Percentiles rank a stretch among this genome's conserved stretches.
These are phyloP conservation scores for Caenorhabditis imperialis DNA, from an alignment of 2,888 invertebrate genomes.

Conservation along the genomic window DNA sequence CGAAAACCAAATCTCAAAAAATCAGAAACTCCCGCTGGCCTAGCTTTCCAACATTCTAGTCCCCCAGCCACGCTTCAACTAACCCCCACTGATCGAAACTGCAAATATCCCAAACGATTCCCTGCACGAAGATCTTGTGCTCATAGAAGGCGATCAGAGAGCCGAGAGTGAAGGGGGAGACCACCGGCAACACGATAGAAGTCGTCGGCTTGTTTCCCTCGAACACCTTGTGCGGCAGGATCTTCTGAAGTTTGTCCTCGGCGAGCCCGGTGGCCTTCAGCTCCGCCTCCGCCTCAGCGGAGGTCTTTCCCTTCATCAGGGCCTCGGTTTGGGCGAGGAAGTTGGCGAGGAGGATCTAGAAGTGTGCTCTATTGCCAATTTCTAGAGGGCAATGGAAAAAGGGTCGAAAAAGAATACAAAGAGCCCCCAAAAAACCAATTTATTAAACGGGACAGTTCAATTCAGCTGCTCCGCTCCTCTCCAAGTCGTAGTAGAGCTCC, in stretches of 20 bases:
- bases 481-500: too few relatives aligned
- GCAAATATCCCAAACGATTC: conserved; percentile 98
- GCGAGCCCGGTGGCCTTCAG: conserved; percentile 86
- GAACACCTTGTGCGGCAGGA: conserved; percentile 95
- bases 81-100: conserved; percentile 99
- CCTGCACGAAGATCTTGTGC: conserved; percentile 98
- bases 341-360: conserved; percentile 90
- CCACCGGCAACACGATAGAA: conserved; percentile 90
- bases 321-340: conserved; percentile 99
- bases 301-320: conserved; percentile 88
- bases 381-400: too few relatives aligned
- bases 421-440: too few relatives aligned
- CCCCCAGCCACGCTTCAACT: conserved; percentile 73
- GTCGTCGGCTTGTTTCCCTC: conserved; percentile 97
- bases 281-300: conserved; percentile 86
- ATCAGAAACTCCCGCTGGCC: too few relatives aligned
- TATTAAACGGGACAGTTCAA: too few relatives aligned
- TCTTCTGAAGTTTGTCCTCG: conserved; percentile 85
- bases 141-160: conserved; percentile 96
- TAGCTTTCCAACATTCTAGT: not conserved
- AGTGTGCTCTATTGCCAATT: too few relatives aligned
- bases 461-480: too few relatives aligned
- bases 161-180: conserved; percentile 94
- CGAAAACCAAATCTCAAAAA: not conserved
- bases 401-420: too few relatives aligned